Base-by-base conservation (phyloP, 1,140 invertebrate species). In the Bilobella aurantiaca region DNA sequence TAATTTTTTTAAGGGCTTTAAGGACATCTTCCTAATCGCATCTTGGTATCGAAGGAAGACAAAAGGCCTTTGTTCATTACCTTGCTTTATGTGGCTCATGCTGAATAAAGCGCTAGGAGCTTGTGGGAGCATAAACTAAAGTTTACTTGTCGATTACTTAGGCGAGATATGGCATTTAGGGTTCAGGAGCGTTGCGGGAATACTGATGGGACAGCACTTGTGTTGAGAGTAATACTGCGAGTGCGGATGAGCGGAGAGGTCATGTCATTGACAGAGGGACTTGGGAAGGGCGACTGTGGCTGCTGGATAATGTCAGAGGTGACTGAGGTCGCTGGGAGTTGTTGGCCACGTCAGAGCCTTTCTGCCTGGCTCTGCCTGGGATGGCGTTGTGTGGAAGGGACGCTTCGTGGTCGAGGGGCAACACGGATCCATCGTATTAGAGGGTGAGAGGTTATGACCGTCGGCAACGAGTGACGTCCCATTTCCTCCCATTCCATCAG, bases 391-490 rank as follows among this genome's bases (percentile, higher is more conserved):
- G 8, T 53, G 49, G 25, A 53, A 53, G 49, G 49, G 49, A 53
- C 49, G 49, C 49, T 53, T 23, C 12, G 21, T 53, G 49, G 49
- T 5, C 8, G 5, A 8, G 8, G 49, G 23, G 49, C 12, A 53
- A 8, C 49, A 53, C 14, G 21, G 25, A 8, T 53, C 49, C 49
- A 53, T 53, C 49, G 49, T 8, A 18, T 42, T n/a, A 18, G 8
- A 8, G 34, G 49, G 49, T 53, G 49, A 53, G 49, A 53, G 49
- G 49, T 53, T 53, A 53, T 53, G 49, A 53, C 49, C 49, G 49
- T 14, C 49, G 49, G 49, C 49, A 23, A 53, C 34, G 8, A 12
- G 34, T 8, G 8, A 42, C 34, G 8, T 12, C 8, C 34, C 34
- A 42, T 12, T 18, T 18, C 8, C 34, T 18, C 18, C 34, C 34